Evolutionary conservation across 2,113 vertebrate species (phyloP).

Genomic region (Nansenia antarctica): DNA sequence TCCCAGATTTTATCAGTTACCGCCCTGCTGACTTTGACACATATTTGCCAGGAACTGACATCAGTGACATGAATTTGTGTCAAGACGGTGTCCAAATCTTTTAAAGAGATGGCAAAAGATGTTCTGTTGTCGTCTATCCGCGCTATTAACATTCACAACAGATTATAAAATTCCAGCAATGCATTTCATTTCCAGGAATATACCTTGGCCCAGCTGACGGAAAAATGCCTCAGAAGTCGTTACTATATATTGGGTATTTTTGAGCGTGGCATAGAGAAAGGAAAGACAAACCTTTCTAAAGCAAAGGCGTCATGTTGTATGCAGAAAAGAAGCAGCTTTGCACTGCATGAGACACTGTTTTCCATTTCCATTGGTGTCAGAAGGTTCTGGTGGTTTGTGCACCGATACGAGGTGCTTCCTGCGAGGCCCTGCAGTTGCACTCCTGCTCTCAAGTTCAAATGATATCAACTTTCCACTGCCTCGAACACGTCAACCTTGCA

Average conservation of each 20-base stretch:
- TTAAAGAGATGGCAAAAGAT: slow-evolving; percentile 5
- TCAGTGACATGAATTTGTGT: neutral
- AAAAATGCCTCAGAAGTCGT: neutral
- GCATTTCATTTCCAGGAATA: neutral
- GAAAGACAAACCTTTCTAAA: neutral
- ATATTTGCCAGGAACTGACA: neutral
- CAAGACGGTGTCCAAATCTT: neutral
- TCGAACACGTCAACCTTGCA: slow-evolving; percentile 39
- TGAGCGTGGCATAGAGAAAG: neutral
- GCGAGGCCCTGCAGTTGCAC: neutral
- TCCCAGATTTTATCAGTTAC: neutral
- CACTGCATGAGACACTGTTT: no score
- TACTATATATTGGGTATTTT: neutral
- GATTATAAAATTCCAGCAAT: slow-evolving; percentile 10
- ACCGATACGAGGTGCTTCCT: no score
- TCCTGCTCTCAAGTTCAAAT: slow-evolving; percentile 16
- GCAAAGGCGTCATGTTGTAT: neutral
- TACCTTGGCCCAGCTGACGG: neutral
- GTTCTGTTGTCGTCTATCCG: neutral
- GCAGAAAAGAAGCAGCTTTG: neutral
- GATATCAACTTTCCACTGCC: slow-evolving; percentile 28
- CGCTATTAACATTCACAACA: neutral
- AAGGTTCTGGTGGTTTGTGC: no score
- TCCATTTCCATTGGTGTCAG: no score
- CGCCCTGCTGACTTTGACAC: neutral